Base-by-base conservation (phyloP, 2,888 invertebrate genomes). In the Limnephilus marmoratus region DNA sequence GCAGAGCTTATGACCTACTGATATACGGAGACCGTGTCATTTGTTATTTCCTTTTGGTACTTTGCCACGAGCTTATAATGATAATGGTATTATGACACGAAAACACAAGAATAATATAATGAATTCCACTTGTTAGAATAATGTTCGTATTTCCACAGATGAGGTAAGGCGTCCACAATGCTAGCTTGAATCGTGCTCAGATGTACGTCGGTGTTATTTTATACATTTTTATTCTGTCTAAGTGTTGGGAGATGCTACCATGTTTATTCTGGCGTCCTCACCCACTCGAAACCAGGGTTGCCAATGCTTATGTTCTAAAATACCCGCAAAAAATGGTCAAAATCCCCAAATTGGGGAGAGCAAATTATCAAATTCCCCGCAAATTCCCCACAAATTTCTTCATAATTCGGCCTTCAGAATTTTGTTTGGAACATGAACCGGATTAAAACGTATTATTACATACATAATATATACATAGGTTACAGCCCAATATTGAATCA, bases 201-300 rank as follows among this genome's bases (percentile, higher is more conserved):
- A 68, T 68, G 68, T 68, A 68, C 68, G 68, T 68, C 9, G 68
- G n/a, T 68, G 68, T 68, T 68, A 68, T 68, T 24, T 68, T 68
- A 9, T 68, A 68, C 2, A 7, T 53, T 68, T 18, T 68, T n/a
- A 68, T 68, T 68, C 2, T 68, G 68, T n/a, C 68, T n/a, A 68
- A 68, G 68, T 68, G 68, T 68, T 68, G 4, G n/a, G 24, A 68
- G 68, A 68, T 9, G 68, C 68, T 68, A 24, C 68, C 68, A 68
- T 68, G 68, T 68, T 68, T 68, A 68, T 24, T 24, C n/a, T 68
- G 68, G 68, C 24, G 68, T 68, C 68, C 24, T 68, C 68, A 24
- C 68, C 68, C 68, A 68, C 68, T 68, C 68, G 68, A 68, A 68
- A 68, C 68, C n/a, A n/a, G n/a, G n/a, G n/a, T n/a, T n/a, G n/a